Evolutionary conservation across 2,888 invertebrate genomes (phyloP).

Genomic region (Coremacera marginata): DNA sequence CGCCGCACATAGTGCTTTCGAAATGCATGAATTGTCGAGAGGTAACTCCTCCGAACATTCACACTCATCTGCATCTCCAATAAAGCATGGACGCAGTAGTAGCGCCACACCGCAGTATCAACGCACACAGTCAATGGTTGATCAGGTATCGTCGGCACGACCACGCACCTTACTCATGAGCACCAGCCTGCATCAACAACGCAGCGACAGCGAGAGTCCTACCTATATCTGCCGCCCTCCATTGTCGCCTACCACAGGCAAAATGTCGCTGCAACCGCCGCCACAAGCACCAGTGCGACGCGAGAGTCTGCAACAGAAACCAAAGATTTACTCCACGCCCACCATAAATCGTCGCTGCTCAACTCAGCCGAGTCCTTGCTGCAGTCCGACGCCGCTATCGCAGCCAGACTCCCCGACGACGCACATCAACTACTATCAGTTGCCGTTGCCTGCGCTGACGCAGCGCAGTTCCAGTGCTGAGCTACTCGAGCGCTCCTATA

Average conservation of each 20-base stretch:
- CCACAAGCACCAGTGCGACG: slow-evolving; percentile 62
- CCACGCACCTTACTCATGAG: slow-evolving; percentile 50
- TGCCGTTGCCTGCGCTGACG: slow-evolving; percentile 52
- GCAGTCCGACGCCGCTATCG: slow-evolving; percentile 38
- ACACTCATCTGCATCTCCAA: slow-evolving; percentile 46
- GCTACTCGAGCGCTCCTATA: slow-evolving; percentile 63
- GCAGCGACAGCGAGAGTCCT: slow-evolving; percentile 52
- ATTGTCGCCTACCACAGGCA: slow-evolving; percentile 54
- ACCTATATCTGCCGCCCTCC: slow-evolving; percentile 45
- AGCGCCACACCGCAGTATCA: slow-evolving; percentile 48
- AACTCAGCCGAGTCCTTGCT: slow-evolving; percentile 30
- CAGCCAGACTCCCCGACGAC: slow-evolving; percentile 17
- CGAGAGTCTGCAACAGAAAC: slow-evolving; percentile 62
- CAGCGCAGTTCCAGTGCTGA: slow-evolving; percentile 66
- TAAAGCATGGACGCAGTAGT: slow-evolving; percentile 49
- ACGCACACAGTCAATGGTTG: slow-evolving; percentile 58
- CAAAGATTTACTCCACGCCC: slow-evolving; percentile 60
- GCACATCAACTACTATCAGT: slow-evolving; percentile 56
- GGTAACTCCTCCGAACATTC: slow-evolving; percentile 50
- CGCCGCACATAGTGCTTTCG: slow-evolving; percentile 57
- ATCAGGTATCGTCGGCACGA: slow-evolving; percentile 39
- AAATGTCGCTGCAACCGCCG: slow-evolving; percentile 56
- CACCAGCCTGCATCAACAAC: slow-evolving; percentile 45
- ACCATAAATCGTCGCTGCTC: slow-evolving; percentile 19
- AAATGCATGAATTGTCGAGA: slow-evolving; percentile 60